Evolutionary conservation across 2,113 vertebrate species (phyloP), one percentile per base, ranked within the genome.

Genomic region (Rhadina sibilatrix): DNA sequence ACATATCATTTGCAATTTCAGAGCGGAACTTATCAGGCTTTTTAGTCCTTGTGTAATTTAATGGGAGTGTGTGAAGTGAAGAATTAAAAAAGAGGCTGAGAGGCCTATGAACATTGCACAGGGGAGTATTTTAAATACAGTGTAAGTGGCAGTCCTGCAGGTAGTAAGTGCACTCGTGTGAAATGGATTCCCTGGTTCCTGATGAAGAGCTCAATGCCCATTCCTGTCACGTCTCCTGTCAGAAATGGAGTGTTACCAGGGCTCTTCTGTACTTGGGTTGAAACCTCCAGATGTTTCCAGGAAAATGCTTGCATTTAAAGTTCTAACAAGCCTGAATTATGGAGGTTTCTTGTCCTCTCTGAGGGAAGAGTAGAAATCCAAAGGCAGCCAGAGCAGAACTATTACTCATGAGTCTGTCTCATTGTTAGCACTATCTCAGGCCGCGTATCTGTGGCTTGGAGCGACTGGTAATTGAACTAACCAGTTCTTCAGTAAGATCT

Each of bases 1-100:
- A 71, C n/a, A 12, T 88, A 70, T 88, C 6, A 90, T 95, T 88
- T 95, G 68, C 88, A 94, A 30, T 83, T 69, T 96, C 63, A 89
- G 68, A 87, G 80, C 5, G 13, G 93, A 87, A 88, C 75, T 84
- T 69, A 44, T 47, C 54, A 60, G 24, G 64, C 63, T 91, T 79
- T 93, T 61, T 49, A 83, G 57, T 60, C 66, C 76, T 90, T 87
- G 83, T 79, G 57, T 91, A 78, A 95, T 96, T 92, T 85, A 46
- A 83, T 90, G 92, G 92, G 86, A 46, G 79, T 90, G 56, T 94
- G 14, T 89, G 76, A 92, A 20, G 8, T 59, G 52, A 93, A 64
- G 88, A 88, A 77, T 47, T 83, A 15, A 89, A 75, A 81, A 74
- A 89, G 37, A 87, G 70, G 47, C 52, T 61, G 56, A 77, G 69